Base-by-base conservation (phyloP, 2,797 vertebrate species). In the Threskiornis aethiopicus region DNA sequence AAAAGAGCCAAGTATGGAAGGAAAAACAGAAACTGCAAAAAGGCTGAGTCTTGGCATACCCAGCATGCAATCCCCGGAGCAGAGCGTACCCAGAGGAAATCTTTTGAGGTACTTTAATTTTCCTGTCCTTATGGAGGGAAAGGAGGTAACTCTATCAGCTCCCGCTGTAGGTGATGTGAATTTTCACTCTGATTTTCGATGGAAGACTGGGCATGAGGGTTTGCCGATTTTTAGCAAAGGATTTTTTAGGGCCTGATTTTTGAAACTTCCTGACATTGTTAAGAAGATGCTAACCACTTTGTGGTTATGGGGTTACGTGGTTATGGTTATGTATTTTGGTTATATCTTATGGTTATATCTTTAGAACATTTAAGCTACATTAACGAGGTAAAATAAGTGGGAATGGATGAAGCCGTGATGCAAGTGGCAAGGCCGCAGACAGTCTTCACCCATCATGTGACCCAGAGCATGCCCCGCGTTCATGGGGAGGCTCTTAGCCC, bases 11-110 rank as follows among this genome's bases (percentile, higher is more conserved):
- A 90, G 87, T 72, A 58, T 84, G 20, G 99, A 99, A 83, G 98
- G 98, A 77, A 98, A 98, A 96, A 93, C 61, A 5, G 98, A 99
- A 71, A 39, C 83, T 46, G 92, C 96, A 64, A 99, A 99, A 94
- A 98, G 99, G 26, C 98, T 99, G 90, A 99, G 99, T 95, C 98
- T 99, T 89, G 99, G 99, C 88, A 54, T 97, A 82, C 98, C 99
- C 47, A 61, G 95, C 31, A 97, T 98, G 80, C 98, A 99, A 13
- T 41, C 97, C 6, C 98, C 95, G 0, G 98, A 98, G 80, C 98
- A 98, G 84, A 96, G 96, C 95, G 76, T 97, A 64, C 59, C 92
- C 85, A 97, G 98, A 72, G 98, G 98, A 90, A 98, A 98, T 96
- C 99, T 99, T 93, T 97, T 99, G 92, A 99, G 99, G 99, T 99